These are phyloP conservation scores for Gallinago solitaria DNA, from an alignment of 2,797 vertebrate genomes.

Conservation along the genomic window DNA sequence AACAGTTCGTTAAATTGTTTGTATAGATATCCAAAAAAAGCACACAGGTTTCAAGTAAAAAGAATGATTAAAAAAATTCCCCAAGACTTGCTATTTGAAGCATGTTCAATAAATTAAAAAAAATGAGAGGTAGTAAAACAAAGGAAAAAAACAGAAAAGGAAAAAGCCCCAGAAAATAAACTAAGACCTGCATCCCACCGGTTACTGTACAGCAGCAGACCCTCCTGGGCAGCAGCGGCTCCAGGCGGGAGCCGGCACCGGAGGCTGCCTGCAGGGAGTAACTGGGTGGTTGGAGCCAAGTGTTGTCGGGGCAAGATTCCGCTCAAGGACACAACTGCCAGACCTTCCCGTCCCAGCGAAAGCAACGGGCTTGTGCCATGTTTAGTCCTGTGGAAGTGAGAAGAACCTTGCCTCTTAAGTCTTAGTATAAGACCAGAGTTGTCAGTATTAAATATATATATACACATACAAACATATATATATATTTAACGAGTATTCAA, in stretches of 20 bases:
- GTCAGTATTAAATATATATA: slow-evolving; percentile 70
- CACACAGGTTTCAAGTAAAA: slow-evolving; percentile 80
- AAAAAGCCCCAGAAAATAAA: slow-evolving; percentile 57
- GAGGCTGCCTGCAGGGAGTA: background rate
- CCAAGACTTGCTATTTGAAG: slow-evolving; percentile 71
- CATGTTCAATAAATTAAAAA: slow-evolving; percentile 88
- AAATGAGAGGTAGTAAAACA: slow-evolving; percentile 97
- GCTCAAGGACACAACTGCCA: background rate
- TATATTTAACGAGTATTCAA: slow-evolving; percentile 69
- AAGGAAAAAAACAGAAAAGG: slow-evolving; percentile 61
- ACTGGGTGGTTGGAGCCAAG: background rate
- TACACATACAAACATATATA: background rate
- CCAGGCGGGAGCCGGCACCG: background rate
- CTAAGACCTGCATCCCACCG: slow-evolving; percentile 59
- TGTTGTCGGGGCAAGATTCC: slow-evolving; percentile 3
- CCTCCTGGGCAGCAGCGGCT: background rate
- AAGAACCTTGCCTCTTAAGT: slow-evolving; percentile 39
- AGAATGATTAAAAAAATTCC: slow-evolving; percentile 77
- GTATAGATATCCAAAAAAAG: slow-evolving; percentile 76
- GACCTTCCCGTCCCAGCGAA: background rate
- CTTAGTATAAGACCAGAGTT: slow-evolving; percentile 73
- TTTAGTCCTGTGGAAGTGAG: background rate
- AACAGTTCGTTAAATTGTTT: slow-evolving; percentile 76
- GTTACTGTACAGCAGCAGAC: background rate
- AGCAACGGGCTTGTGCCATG: background rate